phyloP scores from a whole-genome alignment of 2,888 invertebrate genomes.

The Camptogramma bilineatum region DNA sequence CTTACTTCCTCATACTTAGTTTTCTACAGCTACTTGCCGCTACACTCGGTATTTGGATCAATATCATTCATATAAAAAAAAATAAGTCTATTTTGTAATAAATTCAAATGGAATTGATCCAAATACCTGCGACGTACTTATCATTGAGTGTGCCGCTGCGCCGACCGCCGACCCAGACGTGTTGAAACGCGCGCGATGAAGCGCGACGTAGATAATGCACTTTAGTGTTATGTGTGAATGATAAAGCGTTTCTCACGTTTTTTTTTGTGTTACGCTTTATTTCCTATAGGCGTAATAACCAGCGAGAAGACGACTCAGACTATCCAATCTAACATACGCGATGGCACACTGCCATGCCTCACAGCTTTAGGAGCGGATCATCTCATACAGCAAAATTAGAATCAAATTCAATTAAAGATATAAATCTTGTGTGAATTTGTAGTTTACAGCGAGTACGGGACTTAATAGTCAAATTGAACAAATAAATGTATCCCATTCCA shows the following conservation, averaged over 20 bases:
- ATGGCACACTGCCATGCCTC: conserved; percentile 1
- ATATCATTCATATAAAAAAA: too few species aligned
- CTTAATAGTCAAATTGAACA: too few species aligned
- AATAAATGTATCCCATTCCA: too few species aligned
- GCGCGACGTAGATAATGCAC: not conserved
- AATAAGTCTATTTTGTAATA: too few species aligned
- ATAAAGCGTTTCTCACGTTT: conserved; percentile 5
- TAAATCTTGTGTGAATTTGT: too few species aligned
- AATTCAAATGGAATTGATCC: not conserved
- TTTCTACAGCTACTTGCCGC: too few species aligned
- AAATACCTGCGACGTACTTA: not conserved
- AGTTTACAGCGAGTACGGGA: too few species aligned
- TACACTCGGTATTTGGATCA: too few species aligned
- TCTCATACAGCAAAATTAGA: too few species aligned
- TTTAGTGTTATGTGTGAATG: not conserved
- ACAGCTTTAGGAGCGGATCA: too few species aligned
- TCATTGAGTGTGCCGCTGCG: not conserved
- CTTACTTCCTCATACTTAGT: too few species aligned
- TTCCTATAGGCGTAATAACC: not conserved
- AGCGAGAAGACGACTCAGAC: not conserved
- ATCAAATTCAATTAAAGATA: too few species aligned
- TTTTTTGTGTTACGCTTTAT: not conserved
- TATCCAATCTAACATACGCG: not conserved
- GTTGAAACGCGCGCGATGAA: conserved; percentile 1
- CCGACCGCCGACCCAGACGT: not conserved